These are phyloP conservation scores for Loris lydekkerianus DNA, from an alignment of 2,797 vertebrate genomes.

Conservation along the genomic window DNA sequence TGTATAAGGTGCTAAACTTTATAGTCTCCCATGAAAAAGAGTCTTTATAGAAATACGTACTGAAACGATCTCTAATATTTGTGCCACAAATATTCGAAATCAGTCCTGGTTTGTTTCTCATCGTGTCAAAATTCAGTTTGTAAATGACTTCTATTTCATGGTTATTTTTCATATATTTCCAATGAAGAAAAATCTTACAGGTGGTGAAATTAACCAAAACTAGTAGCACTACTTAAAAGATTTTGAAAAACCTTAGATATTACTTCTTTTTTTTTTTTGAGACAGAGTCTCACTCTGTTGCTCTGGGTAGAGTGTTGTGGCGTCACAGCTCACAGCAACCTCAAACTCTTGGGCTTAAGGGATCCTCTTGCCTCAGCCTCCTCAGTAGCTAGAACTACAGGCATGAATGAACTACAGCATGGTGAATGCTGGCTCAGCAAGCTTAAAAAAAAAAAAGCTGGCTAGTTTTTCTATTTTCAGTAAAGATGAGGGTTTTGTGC, in stretches of 20 bases:
- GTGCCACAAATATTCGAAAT: neutral
- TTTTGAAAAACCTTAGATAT: neutral
- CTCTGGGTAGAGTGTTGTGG: too few relatives aligned
- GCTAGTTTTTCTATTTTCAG: too few relatives aligned
- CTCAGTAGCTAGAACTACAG: too few relatives aligned
- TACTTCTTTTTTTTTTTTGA: neutral
- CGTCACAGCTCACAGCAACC: too few relatives aligned
- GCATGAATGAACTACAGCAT: too few relatives aligned
- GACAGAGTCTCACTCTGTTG: too few relatives aligned
- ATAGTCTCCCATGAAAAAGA: neutral
- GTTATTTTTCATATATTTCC: constrained; percentile 39
- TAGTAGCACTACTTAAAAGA: neutral
- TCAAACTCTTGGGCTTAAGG: too few relatives aligned
- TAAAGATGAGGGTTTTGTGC: too few relatives aligned
- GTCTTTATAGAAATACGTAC: neutral
- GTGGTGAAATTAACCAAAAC: neutral
- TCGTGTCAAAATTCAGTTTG: constrained; percentile 52
- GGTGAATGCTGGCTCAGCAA: too few relatives aligned
- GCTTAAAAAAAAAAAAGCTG: too few relatives aligned
- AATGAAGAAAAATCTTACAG: neutral
- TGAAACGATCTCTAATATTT: constrained; percentile 6
- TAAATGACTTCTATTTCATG: neutral
- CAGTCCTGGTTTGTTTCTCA: neutral
- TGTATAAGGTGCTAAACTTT: neutral
- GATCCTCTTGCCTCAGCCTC: too few relatives aligned